Base-by-base conservation (phyloP, 2,113 vertebrate species). In the Lota lota region DNA sequence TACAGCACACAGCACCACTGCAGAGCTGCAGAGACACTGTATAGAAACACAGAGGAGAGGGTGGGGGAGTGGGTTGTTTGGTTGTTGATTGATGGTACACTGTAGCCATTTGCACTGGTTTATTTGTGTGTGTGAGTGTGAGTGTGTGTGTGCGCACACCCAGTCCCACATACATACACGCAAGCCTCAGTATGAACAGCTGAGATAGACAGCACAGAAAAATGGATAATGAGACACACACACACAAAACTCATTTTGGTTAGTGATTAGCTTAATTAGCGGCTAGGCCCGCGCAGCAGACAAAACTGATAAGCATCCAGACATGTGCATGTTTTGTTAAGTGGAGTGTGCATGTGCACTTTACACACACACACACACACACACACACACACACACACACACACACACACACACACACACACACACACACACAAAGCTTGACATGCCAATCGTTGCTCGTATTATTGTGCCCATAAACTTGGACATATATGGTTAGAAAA, bases 81-180 rank as follows among this genome's bases (percentile, higher is more conserved):
- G 24, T n/a, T 60, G 66, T 67, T 84, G 87, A 86, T 85, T 83
- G 77, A 88, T 85, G 75, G 75, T 17, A 16, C n/a, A 24, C 65
- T n/a, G 28, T 73, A n/a, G 68, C 73, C 28, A 63, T 76, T 84
- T 81, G 24, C 66, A 16, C 15, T 61, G 60, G 75, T 83, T 81
- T 82, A 79, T 66, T 57, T 82, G 33, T 63, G 62, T 84, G 77
- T 54, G 5, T 54, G 20, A 10, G 50, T 66, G 64, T 68, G 56
- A 60, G 54, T 11, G 62, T 75, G 50, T 5, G 14, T 78, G 79
- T 67, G 65, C 12, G 40, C 2, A 2, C 7, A 7, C 28, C 3
- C 28, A 33, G 28, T 4, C 40, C 7, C 40, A 47, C 40, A 47
- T 2, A 47, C 40, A 47, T 8, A 78, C 67, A 67, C 8, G 15